A percentile compares a stretch with the other conserved stretches of the same genome.
These are phyloP conservation scores for Shinisaurus crocodilurus DNA, from an alignment of 2,113 vertebrate species.

Conservation along the genomic window DNA sequence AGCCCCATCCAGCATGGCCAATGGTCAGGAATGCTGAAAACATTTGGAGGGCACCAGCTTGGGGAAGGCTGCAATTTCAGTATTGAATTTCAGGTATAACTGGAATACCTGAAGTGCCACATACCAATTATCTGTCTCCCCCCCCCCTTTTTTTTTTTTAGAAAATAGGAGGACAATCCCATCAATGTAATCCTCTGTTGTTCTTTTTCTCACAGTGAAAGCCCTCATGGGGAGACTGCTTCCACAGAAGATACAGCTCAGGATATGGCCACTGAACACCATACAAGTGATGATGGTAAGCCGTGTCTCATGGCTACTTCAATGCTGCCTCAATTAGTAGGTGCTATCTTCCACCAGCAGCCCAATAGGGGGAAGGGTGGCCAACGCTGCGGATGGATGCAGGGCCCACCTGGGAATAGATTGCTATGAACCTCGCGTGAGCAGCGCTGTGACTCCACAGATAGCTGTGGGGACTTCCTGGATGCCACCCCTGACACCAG, in stretches of 20 bases:
- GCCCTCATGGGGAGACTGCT: conserved; percentile 91
- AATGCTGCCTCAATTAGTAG: rapidly evolving
- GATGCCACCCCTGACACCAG: too few relatives aligned
- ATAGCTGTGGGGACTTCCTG: too few relatives aligned
- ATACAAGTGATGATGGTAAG: conserved; percentile 94
- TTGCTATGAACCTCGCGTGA: too few relatives aligned
- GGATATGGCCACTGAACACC: conserved; percentile 84
- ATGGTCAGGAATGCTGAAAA: too few relatives aligned
- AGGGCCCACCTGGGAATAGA: too few relatives aligned
- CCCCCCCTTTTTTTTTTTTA: background rate
- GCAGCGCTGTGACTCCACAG: too few relatives aligned
- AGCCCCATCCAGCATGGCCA: too few relatives aligned
- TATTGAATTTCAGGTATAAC: background rate
- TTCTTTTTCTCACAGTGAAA: conserved; percentile 84
- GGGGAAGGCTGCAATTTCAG: too few relatives aligned
- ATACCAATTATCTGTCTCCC: background rate
- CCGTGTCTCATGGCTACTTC: rapidly evolving
- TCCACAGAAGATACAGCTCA: conserved; percentile 87
- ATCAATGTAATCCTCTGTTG: background rate
- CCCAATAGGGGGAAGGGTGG: too few relatives aligned
- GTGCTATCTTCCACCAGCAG: too few relatives aligned
- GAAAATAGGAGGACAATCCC: rapidly evolving
- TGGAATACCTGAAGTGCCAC: background rate
- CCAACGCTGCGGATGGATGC: too few relatives aligned
- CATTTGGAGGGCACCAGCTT: too few relatives aligned